Evolutionary conservation across 1,140 invertebrate species (phyloP).

Genomic region (Microplitis demolitor): DNA sequence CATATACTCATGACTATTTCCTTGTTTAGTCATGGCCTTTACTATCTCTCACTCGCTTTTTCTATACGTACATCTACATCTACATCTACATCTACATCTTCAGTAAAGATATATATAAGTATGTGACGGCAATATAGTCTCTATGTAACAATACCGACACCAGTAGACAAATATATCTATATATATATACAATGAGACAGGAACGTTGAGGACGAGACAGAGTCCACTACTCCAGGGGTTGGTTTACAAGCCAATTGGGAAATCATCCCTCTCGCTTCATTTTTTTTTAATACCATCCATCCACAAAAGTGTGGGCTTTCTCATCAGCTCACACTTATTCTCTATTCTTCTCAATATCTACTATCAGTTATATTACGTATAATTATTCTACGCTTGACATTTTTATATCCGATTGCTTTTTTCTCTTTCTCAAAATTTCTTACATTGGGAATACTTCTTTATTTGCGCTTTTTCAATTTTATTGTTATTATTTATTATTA

Average conservation of each 20-base stretch:
- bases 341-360: neutral
- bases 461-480: neutral
- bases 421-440: neutral
- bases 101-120: too few species aligned
- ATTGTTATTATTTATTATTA: neutral
- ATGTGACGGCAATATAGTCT: too few species aligned
- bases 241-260: conserved; percentile 64
- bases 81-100: too few species aligned
- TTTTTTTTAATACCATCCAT: neutral
- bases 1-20: too few species aligned
- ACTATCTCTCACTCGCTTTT: too few species aligned
- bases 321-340: neutral
- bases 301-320: neutral
- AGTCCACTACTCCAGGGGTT: conserved; percentile 48
- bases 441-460: neutral
- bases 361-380: conserved; percentile 51
- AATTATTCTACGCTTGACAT: conserved; percentile 51
- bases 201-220: conserved; percentile 32
- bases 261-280: conserved; percentile 55
- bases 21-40: too few species aligned
- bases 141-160: too few species aligned
- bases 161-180: neutral
- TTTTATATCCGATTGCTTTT: conserved; percentile 50
- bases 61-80: too few species aligned
- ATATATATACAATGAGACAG: conserved; percentile 14